Evolutionary conservation across 2,888 invertebrate genomes (phyloP), one percentile per base, ranked within the genome.

Genomic region (Trisateles emortualis): DNA sequence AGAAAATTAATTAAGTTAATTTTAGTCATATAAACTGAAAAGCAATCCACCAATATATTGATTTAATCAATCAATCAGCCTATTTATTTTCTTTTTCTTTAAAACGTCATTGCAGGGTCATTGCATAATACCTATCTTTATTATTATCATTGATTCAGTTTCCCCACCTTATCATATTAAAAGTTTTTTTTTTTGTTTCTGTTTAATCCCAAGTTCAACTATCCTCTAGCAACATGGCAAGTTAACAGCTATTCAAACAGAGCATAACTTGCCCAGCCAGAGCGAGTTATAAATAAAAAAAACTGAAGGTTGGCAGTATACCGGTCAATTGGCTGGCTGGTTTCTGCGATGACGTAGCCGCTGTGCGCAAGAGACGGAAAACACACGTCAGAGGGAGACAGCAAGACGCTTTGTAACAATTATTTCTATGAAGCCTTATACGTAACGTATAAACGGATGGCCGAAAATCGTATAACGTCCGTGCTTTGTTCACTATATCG

Each of bases 271-370:
- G 86, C 84, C 81, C 84, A 86, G 83, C 78, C 87, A 81, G 81
- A 90, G 90, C 90, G 86, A 90, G 90, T 88, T 90, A 90, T 88
- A 92, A 91, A 91, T 90, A 91, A 92, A 90, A 90, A 92, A 91
- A 92, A 92, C 91, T 91, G 92, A 92, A 92, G 92, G 92, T 90
- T 92, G 91, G 85, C 90, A 83, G 87, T 90, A 89, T 89, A 90
- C 92, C 88, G 92, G 92, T 91, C 92, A 92, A 91, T 91, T 89
- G 92, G 90, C 87, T 91, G 90, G 88, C 88, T 91, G 89, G 90
- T 90, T 90, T 87, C 87, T 89, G 90, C 89, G 87, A 82, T 92
- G 92, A 92, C 92, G 92, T 88, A 86, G 82, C 78, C 74, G 64
- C 66, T 58, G 78, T 67, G 84, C 68, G 80, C 77, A 79, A 78